These are phyloP conservation scores for Lacanobia oleracea DNA, from an alignment of 2,888 invertebrate species.

Conservation along the genomic window DNA sequence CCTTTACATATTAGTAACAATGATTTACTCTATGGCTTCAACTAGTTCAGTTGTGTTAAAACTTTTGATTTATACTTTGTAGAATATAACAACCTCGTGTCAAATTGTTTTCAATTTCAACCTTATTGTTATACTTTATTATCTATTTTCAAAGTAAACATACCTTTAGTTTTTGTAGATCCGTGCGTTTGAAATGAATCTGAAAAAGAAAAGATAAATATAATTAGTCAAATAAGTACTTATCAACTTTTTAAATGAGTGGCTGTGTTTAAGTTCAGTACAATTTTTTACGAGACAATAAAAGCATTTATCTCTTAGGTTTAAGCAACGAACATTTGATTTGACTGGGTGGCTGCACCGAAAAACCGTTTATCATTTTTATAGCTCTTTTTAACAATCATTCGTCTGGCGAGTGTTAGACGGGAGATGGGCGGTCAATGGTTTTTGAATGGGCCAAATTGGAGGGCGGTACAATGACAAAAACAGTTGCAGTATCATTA, in stretches of 20 bases:
- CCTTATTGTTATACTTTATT: neutral
- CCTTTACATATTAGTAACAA: neutral
- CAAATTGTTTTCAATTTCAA: neutral
- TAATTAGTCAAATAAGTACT: neutral
- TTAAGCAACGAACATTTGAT: conserved; percentile 13
- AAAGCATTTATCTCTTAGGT: conserved; percentile 22
- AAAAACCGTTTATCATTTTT: conserved; percentile 47
- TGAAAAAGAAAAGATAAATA: conserved; percentile 40
- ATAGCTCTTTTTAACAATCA: conserved; percentile 40
- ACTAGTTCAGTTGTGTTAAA: neutral
- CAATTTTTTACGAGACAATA: neutral
- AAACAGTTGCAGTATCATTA: conserved; percentile 12
- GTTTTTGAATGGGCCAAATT: conserved; percentile 29
- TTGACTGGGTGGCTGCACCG: conserved; percentile 13
- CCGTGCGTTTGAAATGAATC: conserved; percentile 11
- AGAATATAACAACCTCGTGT: too few species aligned
- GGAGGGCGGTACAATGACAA: conserved; percentile 38
- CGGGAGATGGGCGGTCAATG: conserved; percentile 37
- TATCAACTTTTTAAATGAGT: neutral
- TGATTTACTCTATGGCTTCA: conserved; percentile 1
- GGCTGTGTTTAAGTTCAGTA: neutral
- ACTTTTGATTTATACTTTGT: neutral
- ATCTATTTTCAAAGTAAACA: neutral
- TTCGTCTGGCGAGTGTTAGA: conserved; percentile 31
- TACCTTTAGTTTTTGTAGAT: conserved; percentile 40